Percentiles rank a stretch among this genome's conserved stretches.
phyloP scores from a whole-genome alignment of 1,140 invertebrate species.

The Atopsyche davidsoni region DNA sequence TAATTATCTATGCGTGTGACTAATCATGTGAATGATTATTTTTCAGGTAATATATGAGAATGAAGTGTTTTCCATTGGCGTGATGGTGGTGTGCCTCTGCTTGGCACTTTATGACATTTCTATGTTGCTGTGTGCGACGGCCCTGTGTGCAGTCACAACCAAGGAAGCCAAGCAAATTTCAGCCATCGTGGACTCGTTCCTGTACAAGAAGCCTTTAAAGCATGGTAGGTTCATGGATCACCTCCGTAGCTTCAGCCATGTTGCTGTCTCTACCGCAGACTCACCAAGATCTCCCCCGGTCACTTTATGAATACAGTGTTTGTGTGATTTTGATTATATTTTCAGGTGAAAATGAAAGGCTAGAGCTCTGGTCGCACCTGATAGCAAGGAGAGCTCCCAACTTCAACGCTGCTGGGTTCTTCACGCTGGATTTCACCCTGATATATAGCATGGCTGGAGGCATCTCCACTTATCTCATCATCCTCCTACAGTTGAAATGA shows the following conservation, averaged over 20 bases:
- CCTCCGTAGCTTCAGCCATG: too few relatives aligned
- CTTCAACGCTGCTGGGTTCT: not conserved
- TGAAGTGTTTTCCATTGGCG: too few relatives aligned
- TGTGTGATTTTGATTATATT: too few relatives aligned
- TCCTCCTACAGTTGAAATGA: not conserved
- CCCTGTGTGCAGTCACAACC: not conserved
- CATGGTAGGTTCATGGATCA: too few relatives aligned
- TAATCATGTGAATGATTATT: too few relatives aligned
- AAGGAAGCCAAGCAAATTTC: not conserved
- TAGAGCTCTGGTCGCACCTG: not conserved
- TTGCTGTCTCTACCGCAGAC: too few relatives aligned
- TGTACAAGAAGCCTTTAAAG: not conserved
- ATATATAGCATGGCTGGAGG: conserved; percentile 3
- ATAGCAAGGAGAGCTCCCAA: not conserved
- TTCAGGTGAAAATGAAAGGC: not conserved
- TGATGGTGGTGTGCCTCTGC: too few relatives aligned
- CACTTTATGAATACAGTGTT: too few relatives aligned
- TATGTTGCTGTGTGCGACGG: not conserved
- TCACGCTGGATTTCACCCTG: not conserved
- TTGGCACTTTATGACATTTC: not conserved
- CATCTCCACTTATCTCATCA: not conserved
- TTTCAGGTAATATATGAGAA: too few relatives aligned
- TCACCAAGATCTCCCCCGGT: too few relatives aligned
- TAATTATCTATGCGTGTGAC: too few relatives aligned
- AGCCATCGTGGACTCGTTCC: not conserved